phyloP scores from a whole-genome alignment of 2,888 invertebrate species.

The Folsomia candida region DNA sequence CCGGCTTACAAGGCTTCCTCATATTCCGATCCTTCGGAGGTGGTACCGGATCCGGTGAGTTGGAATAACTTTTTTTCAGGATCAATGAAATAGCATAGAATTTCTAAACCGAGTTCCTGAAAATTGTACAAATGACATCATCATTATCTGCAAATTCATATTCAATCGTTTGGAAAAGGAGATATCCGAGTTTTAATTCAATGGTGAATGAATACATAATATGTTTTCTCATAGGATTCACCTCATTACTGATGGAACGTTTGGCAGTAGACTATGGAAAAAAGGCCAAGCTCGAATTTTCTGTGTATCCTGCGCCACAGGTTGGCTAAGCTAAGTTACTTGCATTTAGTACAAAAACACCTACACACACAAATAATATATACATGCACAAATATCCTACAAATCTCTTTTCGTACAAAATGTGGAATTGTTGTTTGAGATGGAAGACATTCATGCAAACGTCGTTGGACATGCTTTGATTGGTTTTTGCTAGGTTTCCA shows the following conservation, averaged over 20 bases:
- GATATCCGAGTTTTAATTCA: too few relatives aligned
- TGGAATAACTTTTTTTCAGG: background rate
- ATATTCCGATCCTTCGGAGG: conserved; percentile 85
- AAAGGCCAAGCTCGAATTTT: conserved; percentile 83
- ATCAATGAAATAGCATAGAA: background rate
- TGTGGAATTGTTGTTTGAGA: too few relatives aligned
- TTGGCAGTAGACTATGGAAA: conserved; percentile 81
- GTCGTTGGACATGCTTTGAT: background rate
- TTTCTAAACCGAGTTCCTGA: too few relatives aligned
- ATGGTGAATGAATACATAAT: background rate
- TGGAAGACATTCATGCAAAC: background rate
- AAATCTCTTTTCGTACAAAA: too few relatives aligned
- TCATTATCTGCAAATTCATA: background rate
- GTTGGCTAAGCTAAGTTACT: background rate
- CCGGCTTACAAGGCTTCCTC: conserved; percentile 77
- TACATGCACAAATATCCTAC: too few relatives aligned
- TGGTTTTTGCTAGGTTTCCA: conserved; percentile 36
- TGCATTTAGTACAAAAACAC: too few relatives aligned
- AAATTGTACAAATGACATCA: too few relatives aligned
- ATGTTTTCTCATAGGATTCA: too few relatives aligned
- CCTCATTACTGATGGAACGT: conserved; percentile 81
- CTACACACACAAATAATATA: too few relatives aligned
- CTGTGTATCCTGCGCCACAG: conserved; percentile 87
- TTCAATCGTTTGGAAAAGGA: too few relatives aligned
- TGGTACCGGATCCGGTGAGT: conserved; percentile 71